phyloP scores from a whole-genome alignment of 2,113 vertebrate genomes.

The Chitala chitala region DNA sequence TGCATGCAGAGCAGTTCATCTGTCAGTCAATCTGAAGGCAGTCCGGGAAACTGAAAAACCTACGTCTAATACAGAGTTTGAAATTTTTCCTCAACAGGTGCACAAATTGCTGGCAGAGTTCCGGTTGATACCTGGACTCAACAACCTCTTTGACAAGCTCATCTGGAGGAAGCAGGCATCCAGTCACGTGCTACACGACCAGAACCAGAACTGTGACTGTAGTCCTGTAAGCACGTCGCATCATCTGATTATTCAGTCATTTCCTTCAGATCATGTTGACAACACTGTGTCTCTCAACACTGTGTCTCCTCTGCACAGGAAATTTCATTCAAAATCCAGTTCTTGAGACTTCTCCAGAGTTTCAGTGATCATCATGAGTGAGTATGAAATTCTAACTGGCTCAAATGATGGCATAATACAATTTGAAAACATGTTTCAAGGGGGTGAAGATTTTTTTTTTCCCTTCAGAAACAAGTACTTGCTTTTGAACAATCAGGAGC shows the following conservation, averaged over 20 bases:
- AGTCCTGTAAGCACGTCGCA: conserved; percentile 79
- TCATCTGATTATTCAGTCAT: not conserved
- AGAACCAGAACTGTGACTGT: conserved; percentile 97
- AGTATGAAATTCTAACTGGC: conserved; percentile 46
- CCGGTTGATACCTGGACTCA: conserved; percentile 90
- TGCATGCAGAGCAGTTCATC: too few relatives aligned
- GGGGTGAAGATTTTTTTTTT: conserved; percentile 28
- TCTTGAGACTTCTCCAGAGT: conserved; percentile 92
- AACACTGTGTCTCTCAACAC: not conserved
- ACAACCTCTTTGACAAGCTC: conserved; percentile 95
- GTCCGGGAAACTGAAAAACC: too few relatives aligned
- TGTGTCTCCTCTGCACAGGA: conserved; percentile 65
- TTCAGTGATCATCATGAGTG: conserved; percentile 99
- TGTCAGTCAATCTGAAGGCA: too few relatives aligned
- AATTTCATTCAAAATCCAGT: conserved; percentile 97
- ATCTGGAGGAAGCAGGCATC: conserved; percentile 97
- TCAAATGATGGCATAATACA: not conserved
- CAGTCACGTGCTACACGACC: conserved; percentile 85
- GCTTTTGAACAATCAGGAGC: conserved; percentile 88
- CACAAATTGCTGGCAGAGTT: conserved; percentile 98
- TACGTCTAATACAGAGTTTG: too few relatives aligned
- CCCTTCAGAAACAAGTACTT: conserved; percentile 97
- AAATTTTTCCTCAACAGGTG: conserved; percentile 65
- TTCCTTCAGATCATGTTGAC: not conserved
- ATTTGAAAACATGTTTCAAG: not conserved